These are phyloP conservation scores for Galbula dea DNA, from an alignment of 2,113 vertebrate species.

Conservation along the genomic window DNA sequence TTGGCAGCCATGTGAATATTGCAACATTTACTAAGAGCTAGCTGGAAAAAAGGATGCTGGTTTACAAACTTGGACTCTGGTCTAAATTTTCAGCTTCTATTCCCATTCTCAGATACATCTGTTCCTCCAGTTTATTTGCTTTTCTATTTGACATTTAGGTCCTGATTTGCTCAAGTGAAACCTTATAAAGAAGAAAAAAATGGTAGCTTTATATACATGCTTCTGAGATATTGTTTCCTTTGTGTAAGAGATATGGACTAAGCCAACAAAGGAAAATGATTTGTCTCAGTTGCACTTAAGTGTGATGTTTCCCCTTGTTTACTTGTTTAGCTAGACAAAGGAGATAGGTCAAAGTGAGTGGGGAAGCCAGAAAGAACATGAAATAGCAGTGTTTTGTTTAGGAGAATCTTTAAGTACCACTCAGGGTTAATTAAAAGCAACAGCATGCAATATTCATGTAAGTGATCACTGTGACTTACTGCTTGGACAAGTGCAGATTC, in stretches of 20 bases:
- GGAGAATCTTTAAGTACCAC: background rate
- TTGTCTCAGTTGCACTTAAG: background rate
- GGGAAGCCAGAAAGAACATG: background rate
- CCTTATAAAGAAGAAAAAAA: background rate
- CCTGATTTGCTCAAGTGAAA: background rate
- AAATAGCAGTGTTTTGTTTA: background rate
- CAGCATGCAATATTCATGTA: background rate
- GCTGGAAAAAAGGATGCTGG: background rate
- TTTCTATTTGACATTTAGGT: background rate
- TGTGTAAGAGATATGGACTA: background rate
- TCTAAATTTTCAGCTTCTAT: background rate
- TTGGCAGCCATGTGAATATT: background rate
- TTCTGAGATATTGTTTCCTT: background rate
- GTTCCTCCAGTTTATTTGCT: background rate
- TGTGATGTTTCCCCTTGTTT: background rate
- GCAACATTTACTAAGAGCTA: background rate
- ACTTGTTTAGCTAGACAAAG: accelerated
- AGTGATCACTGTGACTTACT: background rate
- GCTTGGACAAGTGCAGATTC: background rate
- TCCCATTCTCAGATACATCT: background rate
- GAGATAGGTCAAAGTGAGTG: background rate
- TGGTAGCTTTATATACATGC: background rate
- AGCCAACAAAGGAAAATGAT: background rate
- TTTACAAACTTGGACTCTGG: background rate
- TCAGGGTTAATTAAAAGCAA: background rate